Evolutionary conservation across 1,140 invertebrate genomes (phyloP).

Genomic region (Drosophila ficusphila): DNA sequence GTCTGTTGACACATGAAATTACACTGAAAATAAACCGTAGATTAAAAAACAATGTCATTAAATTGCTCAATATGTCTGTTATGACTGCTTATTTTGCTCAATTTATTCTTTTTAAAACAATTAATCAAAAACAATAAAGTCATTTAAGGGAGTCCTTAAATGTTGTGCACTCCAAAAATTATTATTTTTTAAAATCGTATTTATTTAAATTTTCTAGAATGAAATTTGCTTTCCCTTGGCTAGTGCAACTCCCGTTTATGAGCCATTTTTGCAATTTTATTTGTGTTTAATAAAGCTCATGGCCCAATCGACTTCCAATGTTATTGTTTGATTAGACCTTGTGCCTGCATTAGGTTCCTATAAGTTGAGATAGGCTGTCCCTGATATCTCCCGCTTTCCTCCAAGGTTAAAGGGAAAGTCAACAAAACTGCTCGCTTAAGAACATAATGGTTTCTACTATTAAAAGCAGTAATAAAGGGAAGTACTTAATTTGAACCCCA

Average conservation of each 20-base stretch:
- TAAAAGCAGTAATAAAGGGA: neutral
- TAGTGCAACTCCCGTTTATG: neutral
- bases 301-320: neutral
- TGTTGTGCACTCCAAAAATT: too few relatives aligned
- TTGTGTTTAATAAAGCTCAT: neutral
- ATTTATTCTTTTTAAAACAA: too few relatives aligned
- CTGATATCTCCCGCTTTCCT: neutral
- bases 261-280: constrained; percentile 2
- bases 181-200: too few relatives aligned
- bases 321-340: constrained; percentile 1
- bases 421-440: neutral
- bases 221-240: neutral
- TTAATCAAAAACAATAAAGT: too few relatives aligned
- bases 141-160: too few relatives aligned
- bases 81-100: too few relatives aligned
- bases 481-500: neutral
- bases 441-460: constrained; percentile 4
- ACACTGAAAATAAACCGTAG: neutral
- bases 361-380: neutral
- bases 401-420: neutral
- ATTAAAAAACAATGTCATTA: too few relatives aligned
- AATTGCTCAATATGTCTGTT: too few relatives aligned
- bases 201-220: too few relatives aligned
- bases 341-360: constrained; percentile 4
- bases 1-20: too few relatives aligned